A percentile compares a stretch with the other conserved stretches of the same genome.
Evolutionary conservation across 2,113 vertebrate species (phyloP).

Genomic region (Erpornis zantholeuca): DNA sequence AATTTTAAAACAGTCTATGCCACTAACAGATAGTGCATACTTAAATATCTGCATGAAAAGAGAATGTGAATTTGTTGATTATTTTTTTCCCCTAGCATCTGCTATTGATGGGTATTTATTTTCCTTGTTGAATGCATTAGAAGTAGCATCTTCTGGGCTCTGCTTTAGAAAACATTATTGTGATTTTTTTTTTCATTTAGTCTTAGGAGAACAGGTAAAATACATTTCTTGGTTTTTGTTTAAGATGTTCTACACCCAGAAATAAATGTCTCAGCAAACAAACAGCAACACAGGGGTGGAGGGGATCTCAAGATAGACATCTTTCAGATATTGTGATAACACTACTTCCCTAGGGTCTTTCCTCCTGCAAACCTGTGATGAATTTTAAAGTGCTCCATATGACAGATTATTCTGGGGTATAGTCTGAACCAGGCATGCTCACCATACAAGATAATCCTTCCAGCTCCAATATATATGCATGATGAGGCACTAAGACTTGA

Average conservation of each 20-base stretch:
- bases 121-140: background rate
- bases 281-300: background rate
- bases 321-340: constrained; percentile 6
- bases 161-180: background rate
- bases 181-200: background rate
- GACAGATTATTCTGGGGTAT: background rate
- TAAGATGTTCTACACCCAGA: background rate
- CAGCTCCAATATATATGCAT: background rate
- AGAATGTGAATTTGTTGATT: background rate
- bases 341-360: background rate
- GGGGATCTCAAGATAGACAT: constrained; percentile 1
- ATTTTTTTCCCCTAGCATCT: background rate
- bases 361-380: constrained; percentile 12
- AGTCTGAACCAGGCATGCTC: background rate
- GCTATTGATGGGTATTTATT: background rate
- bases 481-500: background rate
- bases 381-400: background rate
- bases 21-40: background rate
- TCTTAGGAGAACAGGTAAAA: background rate
- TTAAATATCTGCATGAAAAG: constrained; percentile 1
- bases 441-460: background rate
- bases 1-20: constrained; percentile 3
- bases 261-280: constrained; percentile 14
- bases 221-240: background rate
- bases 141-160: background rate